Conservation (phyloP, 2,113 vertebrate genomes). For the Mesocricetus auratus region DNA sequence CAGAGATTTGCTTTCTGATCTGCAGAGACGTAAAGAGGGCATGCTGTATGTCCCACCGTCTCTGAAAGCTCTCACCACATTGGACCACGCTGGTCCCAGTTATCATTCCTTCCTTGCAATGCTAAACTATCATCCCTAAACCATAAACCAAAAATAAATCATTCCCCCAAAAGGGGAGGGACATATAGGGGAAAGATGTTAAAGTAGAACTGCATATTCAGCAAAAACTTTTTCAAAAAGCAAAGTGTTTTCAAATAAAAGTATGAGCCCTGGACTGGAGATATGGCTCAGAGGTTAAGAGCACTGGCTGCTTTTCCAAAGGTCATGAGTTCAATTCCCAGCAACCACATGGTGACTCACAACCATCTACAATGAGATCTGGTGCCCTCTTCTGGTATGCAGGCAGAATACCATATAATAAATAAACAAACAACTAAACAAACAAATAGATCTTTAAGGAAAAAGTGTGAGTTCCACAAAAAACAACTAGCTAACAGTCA, state of each 20-base stretch:
- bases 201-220: not conserved
- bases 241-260: not conserved
- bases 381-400: too few species aligned
- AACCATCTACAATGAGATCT: too few species aligned
- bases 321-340: too few species aligned
- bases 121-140: not conserved
- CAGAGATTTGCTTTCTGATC: not conserved
- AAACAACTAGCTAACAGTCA: not conserved
- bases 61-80: not conserved
- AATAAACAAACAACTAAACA: too few species aligned
- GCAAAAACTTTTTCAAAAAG: not conserved
- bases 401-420: too few species aligned
- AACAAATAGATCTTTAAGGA: too few species aligned
- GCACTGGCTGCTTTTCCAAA: too few species aligned
- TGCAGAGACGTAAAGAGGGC: not conserved
- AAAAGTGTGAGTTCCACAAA: not conserved
- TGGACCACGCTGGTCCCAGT: not conserved
- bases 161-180: not conserved
- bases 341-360: too few species aligned
- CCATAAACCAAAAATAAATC: not conserved
- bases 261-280: too few species aligned
- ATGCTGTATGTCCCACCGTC: not conserved
- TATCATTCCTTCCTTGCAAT: not conserved
- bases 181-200: too few species aligned
- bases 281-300: too few species aligned